Evolutionary conservation across 2,888 invertebrate genomes (phyloP).

Genomic region (Augiades crinisus): DNA sequence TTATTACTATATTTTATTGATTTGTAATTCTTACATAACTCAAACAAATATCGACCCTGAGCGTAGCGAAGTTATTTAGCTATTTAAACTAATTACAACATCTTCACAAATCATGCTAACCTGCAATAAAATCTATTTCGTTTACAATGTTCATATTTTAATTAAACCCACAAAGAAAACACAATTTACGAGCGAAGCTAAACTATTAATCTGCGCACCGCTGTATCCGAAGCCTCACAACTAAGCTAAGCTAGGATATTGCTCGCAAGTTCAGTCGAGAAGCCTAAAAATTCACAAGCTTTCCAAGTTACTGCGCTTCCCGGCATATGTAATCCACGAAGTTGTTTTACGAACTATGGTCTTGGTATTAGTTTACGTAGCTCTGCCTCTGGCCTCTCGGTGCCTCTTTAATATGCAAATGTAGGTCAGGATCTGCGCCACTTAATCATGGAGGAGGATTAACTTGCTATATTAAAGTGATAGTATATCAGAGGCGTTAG

Average conservation of each 20-base stretch:
- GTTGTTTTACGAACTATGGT: constrained; percentile 17
- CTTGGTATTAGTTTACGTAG: constrained; percentile 16
- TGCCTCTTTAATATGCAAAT: constrained; percentile 22
- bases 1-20: too few species aligned
- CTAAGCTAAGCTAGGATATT: constrained; percentile 31
- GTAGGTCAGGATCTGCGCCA: constrained; percentile 22
- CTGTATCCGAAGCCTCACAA: constrained; percentile 27
- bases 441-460: constrained; percentile 34
- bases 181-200: background rate
- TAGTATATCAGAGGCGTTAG: constrained; percentile 16
- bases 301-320: constrained; percentile 26
- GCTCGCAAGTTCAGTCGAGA: constrained; percentile 35
- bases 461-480: constrained; percentile 34
- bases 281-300: constrained; percentile 39
- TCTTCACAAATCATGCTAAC: too few species aligned
- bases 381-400: constrained; percentile 3
- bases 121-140: too few species aligned
- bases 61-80: too few species aligned
- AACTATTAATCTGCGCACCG: constrained; percentile 15
- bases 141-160: background rate
- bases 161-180: constrained; percentile 7
- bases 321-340: constrained; percentile 27
- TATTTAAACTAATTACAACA: too few species aligned
- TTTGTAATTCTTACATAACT: too few species aligned
- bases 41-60: too few species aligned